These are phyloP conservation scores for Hypsopygia costalis DNA, from an alignment of 2,888 invertebrate species.

Conservation along the genomic window DNA sequence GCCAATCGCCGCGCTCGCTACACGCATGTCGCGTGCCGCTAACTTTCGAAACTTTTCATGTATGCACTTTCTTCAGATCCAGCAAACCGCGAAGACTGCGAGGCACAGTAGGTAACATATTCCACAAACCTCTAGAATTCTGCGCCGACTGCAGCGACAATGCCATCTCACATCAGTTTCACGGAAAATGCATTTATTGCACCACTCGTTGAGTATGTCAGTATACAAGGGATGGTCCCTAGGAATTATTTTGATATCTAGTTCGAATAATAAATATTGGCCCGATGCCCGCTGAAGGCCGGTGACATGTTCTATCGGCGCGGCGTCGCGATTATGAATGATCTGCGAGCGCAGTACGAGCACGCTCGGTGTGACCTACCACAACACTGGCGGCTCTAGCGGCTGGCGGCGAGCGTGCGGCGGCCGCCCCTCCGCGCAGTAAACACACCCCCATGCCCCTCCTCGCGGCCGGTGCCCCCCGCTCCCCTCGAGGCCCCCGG, in stretches of 20 bases:
- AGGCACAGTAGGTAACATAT: conserved; percentile 30
- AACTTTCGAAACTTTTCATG: conserved; percentile 72
- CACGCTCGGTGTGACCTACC: conserved; percentile 80
- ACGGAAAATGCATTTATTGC: conserved; percentile 65
- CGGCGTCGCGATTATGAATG: conserved; percentile 62
- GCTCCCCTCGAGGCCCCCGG: conserved; percentile 32
- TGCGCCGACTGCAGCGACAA: conserved; percentile 81
- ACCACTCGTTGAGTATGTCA: conserved; percentile 41
- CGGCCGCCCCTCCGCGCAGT: conserved; percentile 65
- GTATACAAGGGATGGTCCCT: conserved; percentile 20
- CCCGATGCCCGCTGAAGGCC: conserved; percentile 19
- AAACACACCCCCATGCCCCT: conserved; percentile 62
- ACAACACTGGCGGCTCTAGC: conserved; percentile 79
- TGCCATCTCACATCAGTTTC: conserved; percentile 80
- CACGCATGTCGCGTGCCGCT: conserved; percentile 70
- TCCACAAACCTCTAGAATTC: conserved; percentile 76
- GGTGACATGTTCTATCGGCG: conserved; percentile 58
- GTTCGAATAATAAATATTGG: conserved; percentile 19
- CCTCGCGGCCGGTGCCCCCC: conserved; percentile 24
- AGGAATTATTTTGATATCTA: conserved; percentile 7
- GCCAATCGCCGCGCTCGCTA: conserved; percentile 62
- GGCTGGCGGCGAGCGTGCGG: conserved; percentile 37
- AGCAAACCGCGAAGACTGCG: conserved; percentile 30
- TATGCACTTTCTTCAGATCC: conserved; percentile 51
- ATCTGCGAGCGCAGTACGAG: conserved; percentile 47